Base-by-base conservation (phyloP, 2,113 vertebrate species). In the Sinocyclocheilus anshuiensis region DNA sequence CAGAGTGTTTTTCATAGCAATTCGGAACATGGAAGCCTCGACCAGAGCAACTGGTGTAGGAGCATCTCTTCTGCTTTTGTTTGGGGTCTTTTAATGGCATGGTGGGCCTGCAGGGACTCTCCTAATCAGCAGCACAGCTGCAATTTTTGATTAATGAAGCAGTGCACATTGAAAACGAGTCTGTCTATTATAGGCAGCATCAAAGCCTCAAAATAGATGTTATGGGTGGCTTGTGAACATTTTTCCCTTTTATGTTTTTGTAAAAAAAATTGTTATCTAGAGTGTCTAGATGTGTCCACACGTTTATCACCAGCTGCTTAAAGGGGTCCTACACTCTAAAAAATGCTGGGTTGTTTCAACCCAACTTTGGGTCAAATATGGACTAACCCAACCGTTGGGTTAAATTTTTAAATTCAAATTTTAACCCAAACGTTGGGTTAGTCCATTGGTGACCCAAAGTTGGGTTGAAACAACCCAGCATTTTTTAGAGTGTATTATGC, bases 61-160 rank as follows among this genome's bases (percentile, higher is more conserved):
- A 55, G 80, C 83, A 77, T 53, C 81, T 88, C 79, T 26, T 79
- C 16, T 90, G 83, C 74, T 82, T 86, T 89, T 88, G 87, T 76
- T 69, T 89, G 69, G 78, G 79, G 84, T 48, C 74, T 45, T 45
- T 69, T 77, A 85, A 87, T 75, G 69, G 42, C 16, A 77, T 72
- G 67, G 86, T 61, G 59, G 42, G 89, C 87, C 84, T 15, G 74
- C 42, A 65, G 86, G 87, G 59, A 85, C 84, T 82, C 72, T 18
- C 22, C 77, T 87, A 90, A 89, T 92, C 86, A 84, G 87, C 36
- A 84, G 84, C 90, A 86, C 83, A 69, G 77, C 67, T 83, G 81
- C 86, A 88, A 26, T 86, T 86, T 88, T 78, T 87, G 84, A 84
- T 89, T 85, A 87, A 85, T 59, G 88, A 89, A 71, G 9, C 57